phyloP scores from a whole-genome alignment of 2,113 vertebrate genomes.

The Petrocephalus zakoni region DNA sequence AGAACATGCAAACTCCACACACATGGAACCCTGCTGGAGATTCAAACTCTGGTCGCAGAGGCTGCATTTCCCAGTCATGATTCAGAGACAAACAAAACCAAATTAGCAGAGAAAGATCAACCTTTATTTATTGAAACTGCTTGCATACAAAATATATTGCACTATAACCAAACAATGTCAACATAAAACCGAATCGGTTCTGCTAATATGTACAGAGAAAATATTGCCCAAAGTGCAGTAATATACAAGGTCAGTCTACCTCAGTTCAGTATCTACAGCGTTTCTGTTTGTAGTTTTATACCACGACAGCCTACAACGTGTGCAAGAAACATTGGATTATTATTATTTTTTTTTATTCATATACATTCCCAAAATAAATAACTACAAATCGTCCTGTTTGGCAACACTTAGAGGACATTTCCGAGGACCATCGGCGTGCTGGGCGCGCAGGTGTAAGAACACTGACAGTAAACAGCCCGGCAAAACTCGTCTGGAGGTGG shows the following conservation, averaged over 20 bases:
- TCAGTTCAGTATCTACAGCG: conserved; percentile 96
- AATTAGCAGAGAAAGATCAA: conserved; percentile 89
- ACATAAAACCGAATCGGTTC: conserved; percentile 92
- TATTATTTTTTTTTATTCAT: conserved; percentile 62
- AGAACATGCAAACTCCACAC: neutral
- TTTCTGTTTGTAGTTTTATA: conserved; percentile 56
- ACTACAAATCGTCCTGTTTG: conserved; percentile 82
- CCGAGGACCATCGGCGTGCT: conserved; percentile 55
- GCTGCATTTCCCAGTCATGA: neutral
- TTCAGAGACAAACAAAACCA: conserved; percentile 52
- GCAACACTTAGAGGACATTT: conserved; percentile 73
- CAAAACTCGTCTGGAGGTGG: conserved; percentile 15
- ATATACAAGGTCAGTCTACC: conserved; percentile 94
- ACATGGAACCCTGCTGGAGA: neutral
- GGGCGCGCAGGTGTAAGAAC: conserved; percentile 24
- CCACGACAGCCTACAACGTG: conserved; percentile 77
- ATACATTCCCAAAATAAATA: conserved; percentile 90
- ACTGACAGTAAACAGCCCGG: conserved; percentile 26
- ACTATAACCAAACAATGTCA: conserved; percentile 99
- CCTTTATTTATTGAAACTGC: conserved; percentile 98
- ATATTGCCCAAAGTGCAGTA: conserved; percentile 92
- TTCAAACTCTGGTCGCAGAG: neutral
- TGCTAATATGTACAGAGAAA: conserved; percentile 93
- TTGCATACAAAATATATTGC: conserved; percentile 99
- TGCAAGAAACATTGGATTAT: conserved; percentile 79